A percentile compares a stretch with the other conserved stretches of the same genome.
Conservation (phyloP, 1,140 invertebrate species). For the Lordiphosa clarofinis region DNA sequence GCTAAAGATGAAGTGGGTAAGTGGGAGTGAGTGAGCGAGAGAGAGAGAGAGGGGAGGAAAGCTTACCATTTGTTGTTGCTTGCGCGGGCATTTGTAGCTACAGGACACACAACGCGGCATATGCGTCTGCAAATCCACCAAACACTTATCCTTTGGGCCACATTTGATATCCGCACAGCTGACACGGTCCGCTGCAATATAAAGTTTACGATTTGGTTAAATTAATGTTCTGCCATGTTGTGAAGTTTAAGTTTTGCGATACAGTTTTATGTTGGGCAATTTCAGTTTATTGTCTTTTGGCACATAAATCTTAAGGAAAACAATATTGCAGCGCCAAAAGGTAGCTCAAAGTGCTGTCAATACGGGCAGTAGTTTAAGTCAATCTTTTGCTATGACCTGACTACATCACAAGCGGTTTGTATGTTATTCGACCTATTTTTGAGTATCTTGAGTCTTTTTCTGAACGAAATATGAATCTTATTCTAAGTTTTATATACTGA, state of each 20-base stretch:
- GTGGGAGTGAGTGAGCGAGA: neutral
- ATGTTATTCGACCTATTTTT: no score
- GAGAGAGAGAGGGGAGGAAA: neutral
- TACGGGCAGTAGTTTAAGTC: no score
- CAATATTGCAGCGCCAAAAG: neutral
- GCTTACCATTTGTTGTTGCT: constrained; percentile 63
- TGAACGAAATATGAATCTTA: no score
- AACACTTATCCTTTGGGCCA: constrained; percentile 87
- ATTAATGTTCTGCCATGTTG: constrained; percentile 45
- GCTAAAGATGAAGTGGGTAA: constrained; percentile 12
- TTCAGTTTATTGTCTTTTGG: constrained; percentile 51
- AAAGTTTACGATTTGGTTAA: constrained; percentile 50
- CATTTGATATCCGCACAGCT: constrained; percentile 88
- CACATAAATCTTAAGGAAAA: constrained; percentile 9
- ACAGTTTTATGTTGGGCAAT: constrained; percentile 50
- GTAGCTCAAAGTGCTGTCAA: neutral
- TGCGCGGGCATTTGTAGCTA: constrained; percentile 80
- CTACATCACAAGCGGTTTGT: no score
- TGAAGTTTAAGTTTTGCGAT: constrained; percentile 15
- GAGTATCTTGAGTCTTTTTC: no score
- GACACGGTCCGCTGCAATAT: constrained; percentile 82
- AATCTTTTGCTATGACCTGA: no score
- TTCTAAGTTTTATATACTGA: no score
- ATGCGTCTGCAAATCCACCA: constrained; percentile 85
- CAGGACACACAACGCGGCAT: constrained; percentile 90